phyloP scores from a whole-genome alignment of 2,888 invertebrate species.

The Litoditis marina region DNA sequence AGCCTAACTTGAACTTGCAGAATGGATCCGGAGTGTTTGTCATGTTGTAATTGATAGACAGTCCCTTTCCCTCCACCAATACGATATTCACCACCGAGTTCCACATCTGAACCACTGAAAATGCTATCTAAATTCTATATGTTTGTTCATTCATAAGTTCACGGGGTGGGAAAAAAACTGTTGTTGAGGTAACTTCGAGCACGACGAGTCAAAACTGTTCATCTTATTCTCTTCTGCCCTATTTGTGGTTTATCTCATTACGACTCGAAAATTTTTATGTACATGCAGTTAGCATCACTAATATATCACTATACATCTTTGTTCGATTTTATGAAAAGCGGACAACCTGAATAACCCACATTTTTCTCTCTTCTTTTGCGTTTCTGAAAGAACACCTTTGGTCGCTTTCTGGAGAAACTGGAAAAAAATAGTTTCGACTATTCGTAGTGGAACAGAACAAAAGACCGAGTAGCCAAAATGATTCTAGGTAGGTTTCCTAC shows the following conservation, averaged over 20 bases:
- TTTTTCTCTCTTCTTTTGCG: constrained; percentile 28
- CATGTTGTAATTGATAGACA: constrained; percentile 78
- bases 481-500: too few relatives aligned
- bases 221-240: too few relatives aligned
- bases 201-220: too few relatives aligned
- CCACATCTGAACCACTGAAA: constrained; percentile 76
- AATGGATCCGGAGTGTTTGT: constrained; percentile 69
- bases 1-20: constrained; percentile 92
- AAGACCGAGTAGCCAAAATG: too few relatives aligned
- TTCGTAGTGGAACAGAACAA: too few relatives aligned
- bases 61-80: constrained; percentile 87
- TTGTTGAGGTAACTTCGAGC: too few relatives aligned
- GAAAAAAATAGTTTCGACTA: constrained; percentile 13
- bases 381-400: constrained; percentile 45
- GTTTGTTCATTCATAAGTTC: too few relatives aligned
- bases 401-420: constrained; percentile 41
- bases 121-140: background rate
- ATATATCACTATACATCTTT: too few relatives aligned
- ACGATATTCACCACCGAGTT: constrained; percentile 93
- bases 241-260: too few relatives aligned
- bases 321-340: background rate
- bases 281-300: too few relatives aligned
- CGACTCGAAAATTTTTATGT: too few relatives aligned
- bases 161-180: constrained; percentile 1
- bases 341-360: constrained; percentile 10